Conservation (phyloP, 2,113 vertebrate species). For the Vidua macroura region DNA sequence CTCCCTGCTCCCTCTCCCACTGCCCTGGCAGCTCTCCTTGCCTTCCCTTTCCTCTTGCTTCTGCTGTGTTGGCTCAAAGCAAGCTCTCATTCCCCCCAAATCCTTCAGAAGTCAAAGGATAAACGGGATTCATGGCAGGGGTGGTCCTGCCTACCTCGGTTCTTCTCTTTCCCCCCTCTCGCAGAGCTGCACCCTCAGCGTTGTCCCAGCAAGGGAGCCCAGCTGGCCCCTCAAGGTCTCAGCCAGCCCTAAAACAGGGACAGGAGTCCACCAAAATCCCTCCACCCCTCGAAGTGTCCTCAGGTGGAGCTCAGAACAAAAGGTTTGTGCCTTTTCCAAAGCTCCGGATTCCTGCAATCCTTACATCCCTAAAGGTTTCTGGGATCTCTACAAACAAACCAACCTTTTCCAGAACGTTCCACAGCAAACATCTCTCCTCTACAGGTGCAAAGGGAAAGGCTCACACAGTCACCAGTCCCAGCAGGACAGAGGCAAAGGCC, state of each 20-base stretch:
- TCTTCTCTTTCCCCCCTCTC: accelerated
- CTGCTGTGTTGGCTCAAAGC: background rate
- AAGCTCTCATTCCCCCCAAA: background rate
- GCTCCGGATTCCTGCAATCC: background rate
- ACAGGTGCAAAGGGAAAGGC: background rate
- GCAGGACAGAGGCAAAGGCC: background rate
- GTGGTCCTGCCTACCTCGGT: background rate
- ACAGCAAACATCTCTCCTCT: background rate
- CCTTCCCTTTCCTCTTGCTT: background rate
- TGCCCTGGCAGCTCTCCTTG: background rate
- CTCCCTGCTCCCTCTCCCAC: background rate
- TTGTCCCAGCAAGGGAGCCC: accelerated
- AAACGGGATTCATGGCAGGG: accelerated
- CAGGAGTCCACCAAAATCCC: background rate
- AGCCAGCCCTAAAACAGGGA: background rate
- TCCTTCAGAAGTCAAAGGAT: background rate
- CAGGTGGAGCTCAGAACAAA: background rate
- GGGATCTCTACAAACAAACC: background rate
- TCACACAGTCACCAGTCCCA: background rate
- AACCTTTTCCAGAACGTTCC: background rate
- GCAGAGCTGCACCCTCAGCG: background rate
- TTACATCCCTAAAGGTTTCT: background rate
- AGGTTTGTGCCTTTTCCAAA: background rate
- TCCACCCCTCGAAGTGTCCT: accelerated
- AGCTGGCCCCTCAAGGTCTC: background rate